A percentile compares a stretch with the other conserved stretches of the same genome.
These are phyloP conservation scores for Hemiscyllium ocellatum DNA, from an alignment of 2,113 vertebrate species.

Conservation along the genomic window DNA sequence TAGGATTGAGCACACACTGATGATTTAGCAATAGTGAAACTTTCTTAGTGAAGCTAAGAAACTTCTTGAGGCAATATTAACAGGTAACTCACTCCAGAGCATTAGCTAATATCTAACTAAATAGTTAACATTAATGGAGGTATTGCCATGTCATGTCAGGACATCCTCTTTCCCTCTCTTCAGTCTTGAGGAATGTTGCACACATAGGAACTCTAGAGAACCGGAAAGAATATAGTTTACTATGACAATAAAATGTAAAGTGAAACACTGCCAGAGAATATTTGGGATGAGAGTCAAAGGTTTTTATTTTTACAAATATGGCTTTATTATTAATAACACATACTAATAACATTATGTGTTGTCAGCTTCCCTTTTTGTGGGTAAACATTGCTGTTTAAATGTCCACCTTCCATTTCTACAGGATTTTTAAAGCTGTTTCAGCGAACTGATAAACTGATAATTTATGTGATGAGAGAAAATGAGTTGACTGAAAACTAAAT, in stretches of 20 bases:
- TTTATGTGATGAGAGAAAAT: neutral
- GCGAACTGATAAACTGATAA: neutral
- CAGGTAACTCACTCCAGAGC: neutral
- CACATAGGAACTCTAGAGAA: neutral
- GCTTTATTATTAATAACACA: neutral
- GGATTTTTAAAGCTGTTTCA: neutral
- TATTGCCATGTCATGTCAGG: neutral
- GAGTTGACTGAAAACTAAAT: neutral
- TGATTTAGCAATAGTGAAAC: neutral
- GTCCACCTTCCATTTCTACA: neutral
- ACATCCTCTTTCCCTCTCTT: neutral
- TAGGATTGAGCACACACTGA: neutral
- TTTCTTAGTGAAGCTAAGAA: neutral
- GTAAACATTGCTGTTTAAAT: neutral
- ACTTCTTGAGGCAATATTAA: neutral
- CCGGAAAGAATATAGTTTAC: neutral
- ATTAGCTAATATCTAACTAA: neutral
- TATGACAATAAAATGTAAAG: neutral
- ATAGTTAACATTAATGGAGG: neutral
- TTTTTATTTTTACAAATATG: neutral
- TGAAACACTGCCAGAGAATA: neutral
- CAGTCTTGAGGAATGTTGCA: neutral
- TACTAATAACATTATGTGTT: neutral
- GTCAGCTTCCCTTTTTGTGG: neutral
- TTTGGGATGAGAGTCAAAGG: neutral